phyloP scores from a whole-genome alignment of 2,113 vertebrate species.

The Dromas ardeola region DNA sequence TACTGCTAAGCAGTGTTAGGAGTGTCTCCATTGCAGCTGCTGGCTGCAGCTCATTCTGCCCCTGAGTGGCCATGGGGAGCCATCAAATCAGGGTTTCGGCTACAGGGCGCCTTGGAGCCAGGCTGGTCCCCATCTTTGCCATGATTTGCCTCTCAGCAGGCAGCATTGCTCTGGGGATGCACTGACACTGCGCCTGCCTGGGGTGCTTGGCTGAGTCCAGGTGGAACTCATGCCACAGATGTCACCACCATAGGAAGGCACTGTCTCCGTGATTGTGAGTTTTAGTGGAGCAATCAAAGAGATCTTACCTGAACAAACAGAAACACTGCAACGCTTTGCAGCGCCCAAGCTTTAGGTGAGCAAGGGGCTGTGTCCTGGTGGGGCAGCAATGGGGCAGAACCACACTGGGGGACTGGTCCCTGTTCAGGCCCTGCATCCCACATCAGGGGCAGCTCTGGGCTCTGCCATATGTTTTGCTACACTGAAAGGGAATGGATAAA shows the following conservation, averaged over 20 bases:
- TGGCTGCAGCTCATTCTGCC: not conserved
- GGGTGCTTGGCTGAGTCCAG: not conserved
- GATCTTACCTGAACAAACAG: not conserved
- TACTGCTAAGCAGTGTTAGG: not conserved
- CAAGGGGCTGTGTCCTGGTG: fast-evolving
- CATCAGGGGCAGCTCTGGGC: fast-evolving
- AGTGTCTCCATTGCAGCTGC: not conserved
- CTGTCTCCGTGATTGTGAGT: not conserved
- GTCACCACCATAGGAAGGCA: not conserved
- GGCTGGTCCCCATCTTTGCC: not conserved
- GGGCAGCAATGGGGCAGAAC: not conserved
- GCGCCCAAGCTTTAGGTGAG: not conserved
- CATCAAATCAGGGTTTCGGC: not conserved
- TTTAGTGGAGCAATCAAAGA: not conserved
- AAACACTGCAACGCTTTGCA: fast-evolving
- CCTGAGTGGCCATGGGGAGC: not conserved
- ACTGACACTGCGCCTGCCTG: not conserved
- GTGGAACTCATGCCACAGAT: not conserved
- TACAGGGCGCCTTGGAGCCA: not conserved
- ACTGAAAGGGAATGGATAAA: not conserved
- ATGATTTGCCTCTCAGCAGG: not conserved
- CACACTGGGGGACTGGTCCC: not conserved
- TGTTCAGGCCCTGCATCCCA: not conserved
- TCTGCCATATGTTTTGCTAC: not conserved
- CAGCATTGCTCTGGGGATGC: not conserved